phyloP scores from a whole-genome alignment of 2,113 vertebrate species.

The Ranitomeya imitator region DNA sequence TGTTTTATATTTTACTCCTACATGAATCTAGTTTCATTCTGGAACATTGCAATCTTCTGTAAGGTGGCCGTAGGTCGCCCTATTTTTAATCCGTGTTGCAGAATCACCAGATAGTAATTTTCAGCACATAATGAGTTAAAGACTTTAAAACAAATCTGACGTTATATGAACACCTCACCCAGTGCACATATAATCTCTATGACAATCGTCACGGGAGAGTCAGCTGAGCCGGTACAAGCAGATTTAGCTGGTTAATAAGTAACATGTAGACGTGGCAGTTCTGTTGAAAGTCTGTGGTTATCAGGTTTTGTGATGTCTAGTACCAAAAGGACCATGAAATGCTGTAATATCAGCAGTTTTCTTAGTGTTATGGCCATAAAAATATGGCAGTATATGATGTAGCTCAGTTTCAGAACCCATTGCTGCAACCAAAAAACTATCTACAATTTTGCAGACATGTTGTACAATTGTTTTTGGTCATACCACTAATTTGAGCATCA shows the following conservation, averaged over 20 bases:
- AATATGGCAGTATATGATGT: too few relatives aligned
- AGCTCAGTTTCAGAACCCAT: too few relatives aligned
- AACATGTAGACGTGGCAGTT: conserved; percentile 19
- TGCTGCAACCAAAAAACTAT: too few relatives aligned
- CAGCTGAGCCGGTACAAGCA: conserved; percentile 6
- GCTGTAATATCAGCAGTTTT: not conserved
- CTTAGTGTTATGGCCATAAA: too few relatives aligned
- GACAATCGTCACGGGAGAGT: not conserved
- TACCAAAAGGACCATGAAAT: not conserved
- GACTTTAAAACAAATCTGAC: conserved; percentile 12
- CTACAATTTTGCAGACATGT: too few relatives aligned
- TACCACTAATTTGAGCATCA: too few relatives aligned
- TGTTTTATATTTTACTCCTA: too few relatives aligned
- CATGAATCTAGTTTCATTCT: too few relatives aligned
- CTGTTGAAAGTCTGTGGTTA: conserved; percentile 12
- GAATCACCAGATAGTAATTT: not conserved
- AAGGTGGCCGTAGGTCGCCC: too few relatives aligned
- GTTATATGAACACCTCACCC: not conserved
- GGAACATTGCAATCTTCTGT: too few relatives aligned
- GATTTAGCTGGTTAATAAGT: conserved; percentile 18
- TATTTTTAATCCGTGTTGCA: too few relatives aligned
- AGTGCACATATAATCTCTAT: not conserved
- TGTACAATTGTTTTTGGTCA: too few relatives aligned
- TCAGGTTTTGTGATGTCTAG: not conserved
- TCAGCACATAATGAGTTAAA: not conserved